A percentile compares a stretch with the other conserved stretches of the same genome.
phyloP scores from a whole-genome alignment of 2,797 vertebrate genomes.

The Callimico goeldii region DNA sequence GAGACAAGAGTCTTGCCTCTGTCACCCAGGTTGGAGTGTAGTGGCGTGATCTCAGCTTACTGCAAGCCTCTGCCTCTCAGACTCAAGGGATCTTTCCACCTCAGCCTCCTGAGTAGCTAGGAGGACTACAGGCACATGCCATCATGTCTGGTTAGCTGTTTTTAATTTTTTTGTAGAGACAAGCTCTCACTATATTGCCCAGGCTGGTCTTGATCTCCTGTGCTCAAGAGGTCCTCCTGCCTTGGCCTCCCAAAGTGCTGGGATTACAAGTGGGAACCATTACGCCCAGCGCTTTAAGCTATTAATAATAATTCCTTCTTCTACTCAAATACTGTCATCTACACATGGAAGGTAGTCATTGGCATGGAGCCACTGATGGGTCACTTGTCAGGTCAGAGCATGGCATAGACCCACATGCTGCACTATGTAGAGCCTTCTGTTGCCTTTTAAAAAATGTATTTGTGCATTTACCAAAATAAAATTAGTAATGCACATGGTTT shows the following conservation, averaged over 20 bases:
- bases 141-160: background rate
- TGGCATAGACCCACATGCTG: accelerated
- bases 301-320: background rate
- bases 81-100: background rate
- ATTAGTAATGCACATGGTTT: background rate
- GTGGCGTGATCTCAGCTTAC: background rate
- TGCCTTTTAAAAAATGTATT: background rate
- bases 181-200: background rate
- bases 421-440: background rate
- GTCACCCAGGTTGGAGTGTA: background rate
- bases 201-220: background rate
- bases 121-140: background rate
- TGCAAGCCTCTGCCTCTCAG: background rate
- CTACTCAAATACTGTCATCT: background rate
- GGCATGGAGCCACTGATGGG: accelerated
- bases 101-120: background rate
- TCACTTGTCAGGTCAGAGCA: background rate
- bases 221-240: too few relatives aligned
- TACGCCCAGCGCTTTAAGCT: background rate
- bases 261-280: background rate
- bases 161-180: background rate
- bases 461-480: conserved; percentile 34
- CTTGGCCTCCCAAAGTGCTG: background rate
- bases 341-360: accelerated
- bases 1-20: background rate